Conservation (phyloP, 2,797 vertebrate species). For the Lycodopsis pacificus region DNA sequence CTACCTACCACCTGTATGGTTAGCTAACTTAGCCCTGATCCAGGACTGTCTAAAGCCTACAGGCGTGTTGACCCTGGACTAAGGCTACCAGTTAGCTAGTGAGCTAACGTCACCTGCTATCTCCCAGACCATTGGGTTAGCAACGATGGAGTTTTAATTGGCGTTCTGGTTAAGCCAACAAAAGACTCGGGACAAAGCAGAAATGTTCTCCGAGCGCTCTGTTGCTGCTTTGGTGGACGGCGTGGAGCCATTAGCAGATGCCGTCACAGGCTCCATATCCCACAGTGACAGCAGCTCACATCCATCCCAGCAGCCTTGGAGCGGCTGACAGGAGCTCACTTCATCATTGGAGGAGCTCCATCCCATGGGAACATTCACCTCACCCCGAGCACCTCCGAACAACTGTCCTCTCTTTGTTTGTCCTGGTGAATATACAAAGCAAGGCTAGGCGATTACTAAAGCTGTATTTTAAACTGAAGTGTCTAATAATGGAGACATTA, state of each 20-base stretch:
- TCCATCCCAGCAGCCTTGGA: conserved; percentile 61
- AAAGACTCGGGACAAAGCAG: background rate
- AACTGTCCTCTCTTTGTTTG: background rate
- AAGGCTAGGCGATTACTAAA: conserved; percentile 13
- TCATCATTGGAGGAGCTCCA: conserved; percentile 45
- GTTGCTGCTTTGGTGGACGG: conserved; percentile 14
- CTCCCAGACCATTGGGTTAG: background rate
- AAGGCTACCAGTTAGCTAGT: background rate
- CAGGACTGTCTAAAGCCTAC: background rate
- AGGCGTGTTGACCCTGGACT: background rate
- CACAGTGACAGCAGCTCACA: conserved; percentile 61
- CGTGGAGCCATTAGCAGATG: conserved; percentile 37
- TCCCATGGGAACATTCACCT: conserved; percentile 24
- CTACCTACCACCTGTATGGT: background rate
- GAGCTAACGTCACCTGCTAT: background rate
- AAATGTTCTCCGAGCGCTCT: background rate
- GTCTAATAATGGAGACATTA: conserved; percentile 30
- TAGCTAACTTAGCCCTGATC: background rate
- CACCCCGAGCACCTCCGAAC: conserved; percentile 29
- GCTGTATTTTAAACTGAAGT: conserved; percentile 26
- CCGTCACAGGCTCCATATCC: conserved; percentile 49
- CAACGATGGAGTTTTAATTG: background rate
- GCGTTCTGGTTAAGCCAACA: background rate
- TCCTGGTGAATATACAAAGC: background rate
- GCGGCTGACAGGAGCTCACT: conserved; percentile 43